phyloP scores from a whole-genome alignment of 2,888 invertebrate species.

The Melanchra persicariae region DNA sequence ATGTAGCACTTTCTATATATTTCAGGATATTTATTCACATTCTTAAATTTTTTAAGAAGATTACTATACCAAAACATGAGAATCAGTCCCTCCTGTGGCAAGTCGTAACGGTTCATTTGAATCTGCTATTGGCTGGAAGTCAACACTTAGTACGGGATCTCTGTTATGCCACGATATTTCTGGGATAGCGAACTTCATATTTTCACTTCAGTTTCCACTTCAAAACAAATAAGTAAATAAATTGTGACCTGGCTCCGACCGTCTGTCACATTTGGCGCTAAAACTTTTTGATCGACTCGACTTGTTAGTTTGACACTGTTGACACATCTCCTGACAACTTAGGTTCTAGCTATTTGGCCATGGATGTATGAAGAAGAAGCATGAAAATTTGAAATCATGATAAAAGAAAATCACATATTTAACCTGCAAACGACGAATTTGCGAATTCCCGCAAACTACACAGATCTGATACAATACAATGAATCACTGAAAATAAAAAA shows the following conservation, averaged over 20 bases:
- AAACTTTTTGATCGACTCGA: conserved; percentile 20
- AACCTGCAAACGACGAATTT: no score
- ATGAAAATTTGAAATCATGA: no score
- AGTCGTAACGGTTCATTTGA: conserved; percentile 92
- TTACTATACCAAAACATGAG: conserved; percentile 95
- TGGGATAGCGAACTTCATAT: conserved; percentile 98
- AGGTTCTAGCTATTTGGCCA: background rate
- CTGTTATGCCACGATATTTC: conserved; percentile 99
- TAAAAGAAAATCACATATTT: no score
- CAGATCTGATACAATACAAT: background rate
- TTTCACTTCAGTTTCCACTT: conserved; percentile 50
- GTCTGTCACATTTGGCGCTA: conserved; percentile 58
- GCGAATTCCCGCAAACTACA: no score
- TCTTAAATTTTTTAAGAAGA: no score
- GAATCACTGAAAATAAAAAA: no score
- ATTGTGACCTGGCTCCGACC: background rate
- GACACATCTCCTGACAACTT: background rate
- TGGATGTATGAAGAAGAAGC: no score
- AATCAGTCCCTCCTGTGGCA: conserved; percentile 97
- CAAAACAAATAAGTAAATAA: background rate
- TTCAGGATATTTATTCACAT: background rate
- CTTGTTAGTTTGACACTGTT: conserved; percentile 22
- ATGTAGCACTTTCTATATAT: background rate
- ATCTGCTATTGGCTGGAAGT: conserved; percentile 93
- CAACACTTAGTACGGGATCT: conserved; percentile 97